Percentiles rank a stretch among this genome's conserved stretches.
These are phyloP conservation scores for Monochamus saltuarius DNA, from an alignment of 1,140 invertebrate species.

Conservation along the genomic window DNA sequence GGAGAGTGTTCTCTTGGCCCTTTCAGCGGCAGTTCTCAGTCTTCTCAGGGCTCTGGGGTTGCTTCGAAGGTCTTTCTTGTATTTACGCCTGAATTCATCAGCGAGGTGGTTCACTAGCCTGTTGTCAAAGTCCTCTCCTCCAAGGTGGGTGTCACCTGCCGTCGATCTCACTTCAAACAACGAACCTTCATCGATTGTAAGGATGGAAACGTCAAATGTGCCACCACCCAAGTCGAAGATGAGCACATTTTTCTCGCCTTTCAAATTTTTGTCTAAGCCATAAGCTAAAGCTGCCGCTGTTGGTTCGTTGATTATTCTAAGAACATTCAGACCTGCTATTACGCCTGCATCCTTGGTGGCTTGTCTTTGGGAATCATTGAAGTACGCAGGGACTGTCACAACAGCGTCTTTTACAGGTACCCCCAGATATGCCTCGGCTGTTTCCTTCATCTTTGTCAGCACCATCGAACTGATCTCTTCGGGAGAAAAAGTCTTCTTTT, in stretches of 20 bases:
- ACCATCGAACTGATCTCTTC: slow-evolving; percentile 74
- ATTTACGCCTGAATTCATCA: slow-evolving; percentile 55
- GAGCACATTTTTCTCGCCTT: slow-evolving; percentile 67
- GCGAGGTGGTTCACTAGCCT: slow-evolving; percentile 66
- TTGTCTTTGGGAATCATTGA: slow-evolving; percentile 67
- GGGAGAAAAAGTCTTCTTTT: slow-evolving; percentile 69
- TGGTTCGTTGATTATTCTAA: slow-evolving; percentile 76
- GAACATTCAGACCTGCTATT: slow-evolving; percentile 62
- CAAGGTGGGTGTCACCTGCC: slow-evolving; percentile 59
- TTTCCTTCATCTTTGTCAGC: slow-evolving; percentile 62
- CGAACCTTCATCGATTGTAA: slow-evolving; percentile 69
- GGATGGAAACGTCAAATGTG: slow-evolving; percentile 73
- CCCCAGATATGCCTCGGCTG: slow-evolving; percentile 56
- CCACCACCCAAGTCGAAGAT: slow-evolving; percentile 65
- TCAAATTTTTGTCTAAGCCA: slow-evolving; percentile 72
- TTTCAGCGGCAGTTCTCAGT: slow-evolving; percentile 75
- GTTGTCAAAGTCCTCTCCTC: slow-evolving; percentile 61
- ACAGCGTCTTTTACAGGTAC: slow-evolving; percentile 52
- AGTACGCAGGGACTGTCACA: slow-evolving; percentile 62
- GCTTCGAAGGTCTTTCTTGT: slow-evolving; percentile 52
- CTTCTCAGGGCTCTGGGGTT: slow-evolving; percentile 60
- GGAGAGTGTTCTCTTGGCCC: slow-evolving; percentile 75
- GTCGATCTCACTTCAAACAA: slow-evolving; percentile 67
- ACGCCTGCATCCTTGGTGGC: slow-evolving; percentile 68
- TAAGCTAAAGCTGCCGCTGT: slow-evolving; percentile 75